These are phyloP conservation scores for Parauchenoglanis punctatus DNA, from an alignment of 2,797 vertebrate genomes.

Conservation along the genomic window DNA sequence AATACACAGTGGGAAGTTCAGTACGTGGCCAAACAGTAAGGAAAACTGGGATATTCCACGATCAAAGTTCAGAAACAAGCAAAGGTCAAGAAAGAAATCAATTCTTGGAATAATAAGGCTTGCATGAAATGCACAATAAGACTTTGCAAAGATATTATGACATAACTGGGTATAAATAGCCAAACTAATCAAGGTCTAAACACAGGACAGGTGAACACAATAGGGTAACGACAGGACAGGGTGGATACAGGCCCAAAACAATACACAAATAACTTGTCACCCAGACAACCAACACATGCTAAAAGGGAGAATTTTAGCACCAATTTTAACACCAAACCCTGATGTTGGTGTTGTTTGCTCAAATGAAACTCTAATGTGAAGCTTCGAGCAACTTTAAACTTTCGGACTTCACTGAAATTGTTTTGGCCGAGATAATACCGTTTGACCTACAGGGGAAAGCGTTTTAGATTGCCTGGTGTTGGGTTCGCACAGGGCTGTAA, in stretches of 20 bases:
- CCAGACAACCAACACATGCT: not conserved
- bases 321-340: not conserved
- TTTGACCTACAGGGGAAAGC: constrained; percentile 44
- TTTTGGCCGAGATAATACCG: constrained; percentile 38
- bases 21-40: not conserved
- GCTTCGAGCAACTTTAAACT: constrained; percentile 33
- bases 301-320: not conserved
- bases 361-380: not conserved
- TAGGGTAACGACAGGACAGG: not conserved
- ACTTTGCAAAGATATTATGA: not conserved
- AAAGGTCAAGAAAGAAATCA: not conserved
- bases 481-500: constrained; percentile 14
- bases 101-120: not conserved
- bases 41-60: not conserved
- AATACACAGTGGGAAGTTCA: not conserved
- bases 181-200: not conserved
- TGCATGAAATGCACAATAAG: not conserved
- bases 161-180: not conserved
- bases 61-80: not conserved
- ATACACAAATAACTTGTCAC: not conserved
- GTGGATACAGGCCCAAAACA: not conserved
- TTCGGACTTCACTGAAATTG: constrained; percentile 39
- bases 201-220: not conserved
- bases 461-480: constrained; percentile 47
- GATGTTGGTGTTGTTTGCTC: not conserved